These are phyloP conservation scores for Amazona vittata DNA, from an alignment of 2,113 vertebrate genomes.

Conservation along the genomic window DNA sequence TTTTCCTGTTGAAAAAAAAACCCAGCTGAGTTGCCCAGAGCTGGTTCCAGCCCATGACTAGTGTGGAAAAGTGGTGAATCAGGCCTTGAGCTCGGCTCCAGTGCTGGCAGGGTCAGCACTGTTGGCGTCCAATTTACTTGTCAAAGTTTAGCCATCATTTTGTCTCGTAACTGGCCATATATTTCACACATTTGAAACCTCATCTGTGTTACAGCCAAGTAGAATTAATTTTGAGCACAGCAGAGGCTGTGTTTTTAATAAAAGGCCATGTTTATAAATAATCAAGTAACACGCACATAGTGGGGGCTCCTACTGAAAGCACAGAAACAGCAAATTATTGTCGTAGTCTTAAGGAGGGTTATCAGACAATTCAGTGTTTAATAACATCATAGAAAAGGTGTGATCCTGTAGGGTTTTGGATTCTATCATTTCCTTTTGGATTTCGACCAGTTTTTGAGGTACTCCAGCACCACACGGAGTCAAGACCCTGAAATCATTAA, in stretches of 20 bases:
- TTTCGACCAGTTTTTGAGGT: neutral
- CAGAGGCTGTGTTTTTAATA: slow-evolving; percentile 34
- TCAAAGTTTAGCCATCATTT: neutral
- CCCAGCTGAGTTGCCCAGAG: neutral
- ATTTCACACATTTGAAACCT: neutral
- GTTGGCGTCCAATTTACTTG: neutral
- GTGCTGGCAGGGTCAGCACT: neutral
- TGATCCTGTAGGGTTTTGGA: neutral
- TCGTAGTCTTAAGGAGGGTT: slow-evolving; percentile 32
- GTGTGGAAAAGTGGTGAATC: slow-evolving; percentile 9
- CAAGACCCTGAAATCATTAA: neutral
- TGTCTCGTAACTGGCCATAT: neutral
- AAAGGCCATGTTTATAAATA: slow-evolving; percentile 60
- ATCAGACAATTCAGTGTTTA: neutral
- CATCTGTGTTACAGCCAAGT: neutral
- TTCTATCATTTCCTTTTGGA: neutral
- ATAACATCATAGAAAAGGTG: neutral
- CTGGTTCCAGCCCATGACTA: neutral
- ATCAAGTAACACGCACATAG: neutral
- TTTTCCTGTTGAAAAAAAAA: neutral
- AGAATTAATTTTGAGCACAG: slow-evolving; percentile 18
- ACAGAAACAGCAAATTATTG: neutral
- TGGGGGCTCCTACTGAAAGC: slow-evolving; percentile 30
- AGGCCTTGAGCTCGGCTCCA: neutral
- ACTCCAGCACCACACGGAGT: neutral